Base-by-base conservation (phyloP, 2,888 invertebrate genomes). In the Sepiola atlantica region DNA sequence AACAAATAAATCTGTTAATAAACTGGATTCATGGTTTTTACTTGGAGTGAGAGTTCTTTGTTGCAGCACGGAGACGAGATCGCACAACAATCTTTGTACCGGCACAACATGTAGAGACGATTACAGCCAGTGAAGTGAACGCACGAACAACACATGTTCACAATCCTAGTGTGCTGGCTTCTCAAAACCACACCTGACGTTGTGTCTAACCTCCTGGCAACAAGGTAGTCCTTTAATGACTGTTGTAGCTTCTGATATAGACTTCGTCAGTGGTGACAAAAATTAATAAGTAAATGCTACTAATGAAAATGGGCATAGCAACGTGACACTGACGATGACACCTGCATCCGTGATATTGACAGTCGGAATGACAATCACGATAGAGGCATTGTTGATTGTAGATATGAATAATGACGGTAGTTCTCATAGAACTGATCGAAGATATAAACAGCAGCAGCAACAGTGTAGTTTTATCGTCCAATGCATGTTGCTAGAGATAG, bases 381-480 rank as follows among this genome's bases (percentile, higher is more conserved):
- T 77, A 77, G 77, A 45, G 45, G 45, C 32, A 77, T 77, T 77
- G n/a, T n/a, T 32, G 77, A 77, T 77, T 77, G 16, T n/a, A n/a
- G 77, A n/a, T n/a, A 77, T 77, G 12, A 77, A 32, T 77, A 77
- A 77, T 28, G 77, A 77, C 32, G 77, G n/a, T 77, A 77, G n/a
- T n/a, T 77, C 16, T 77, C n/a, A n/a, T 77, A 77, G n/a, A n/a
- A 77, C 77, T n/a, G 77, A 18, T 77, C 12, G n/a, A 77, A 77
- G 14, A n/a, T 16, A 77, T 77, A 77, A n/a, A n/a, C 18, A 77
- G 77, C n/a, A 77, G 77, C n/a, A 77, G n/a, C 16, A n/a, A 18
- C 77, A 77, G 16, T n/a, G n/a, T 77, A 77, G n/a, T n/a, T n/a
- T n/a, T 77, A 77, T 77, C n/a, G 77, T 77, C n/a, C 77, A 77